Evolutionary conservation across 2,113 vertebrate species (phyloP).

Genomic region (Perca schrenkii): DNA sequence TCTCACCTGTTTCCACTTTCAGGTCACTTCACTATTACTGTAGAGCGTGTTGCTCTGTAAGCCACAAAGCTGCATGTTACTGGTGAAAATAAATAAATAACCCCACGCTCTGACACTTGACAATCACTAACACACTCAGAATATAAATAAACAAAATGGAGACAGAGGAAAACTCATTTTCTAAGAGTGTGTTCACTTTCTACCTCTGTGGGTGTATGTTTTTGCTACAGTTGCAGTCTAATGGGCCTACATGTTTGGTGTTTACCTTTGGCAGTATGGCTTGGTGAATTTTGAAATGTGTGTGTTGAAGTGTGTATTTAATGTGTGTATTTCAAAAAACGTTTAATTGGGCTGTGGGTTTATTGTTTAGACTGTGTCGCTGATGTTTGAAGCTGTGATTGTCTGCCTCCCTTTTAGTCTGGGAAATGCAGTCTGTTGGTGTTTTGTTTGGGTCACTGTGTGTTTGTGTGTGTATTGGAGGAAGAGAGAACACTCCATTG

Average conservation of each 20-base stretch:
- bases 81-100: constrained; percentile 80
- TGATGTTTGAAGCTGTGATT: constrained; percentile 47
- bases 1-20: constrained; percentile 47
- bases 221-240: constrained; percentile 57
- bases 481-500: neutral
- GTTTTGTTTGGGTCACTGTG: constrained; percentile 34
- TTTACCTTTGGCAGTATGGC: constrained; percentile 72
- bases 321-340: constrained; percentile 40
- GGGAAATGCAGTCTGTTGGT: constrained; percentile 26
- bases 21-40: constrained; percentile 27
- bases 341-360: constrained; percentile 59
- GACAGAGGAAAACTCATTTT: constrained; percentile 53
- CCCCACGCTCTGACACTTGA: constrained; percentile 74
- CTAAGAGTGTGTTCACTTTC: constrained; percentile 36
- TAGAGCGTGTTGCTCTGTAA: neutral
- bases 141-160: constrained; percentile 77
- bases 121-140: constrained; percentile 65
- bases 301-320: constrained; percentile 14
- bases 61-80: constrained; percentile 56
- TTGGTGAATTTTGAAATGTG: constrained; percentile 37
- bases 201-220: constrained; percentile 54
- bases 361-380: constrained; percentile 50
- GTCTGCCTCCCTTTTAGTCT: constrained; percentile 41
- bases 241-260: constrained; percentile 66
- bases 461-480: constrained; percentile 14